Conservation (phyloP, 2,113 vertebrate genomes). For the Donacobius atricapilla region DNA sequence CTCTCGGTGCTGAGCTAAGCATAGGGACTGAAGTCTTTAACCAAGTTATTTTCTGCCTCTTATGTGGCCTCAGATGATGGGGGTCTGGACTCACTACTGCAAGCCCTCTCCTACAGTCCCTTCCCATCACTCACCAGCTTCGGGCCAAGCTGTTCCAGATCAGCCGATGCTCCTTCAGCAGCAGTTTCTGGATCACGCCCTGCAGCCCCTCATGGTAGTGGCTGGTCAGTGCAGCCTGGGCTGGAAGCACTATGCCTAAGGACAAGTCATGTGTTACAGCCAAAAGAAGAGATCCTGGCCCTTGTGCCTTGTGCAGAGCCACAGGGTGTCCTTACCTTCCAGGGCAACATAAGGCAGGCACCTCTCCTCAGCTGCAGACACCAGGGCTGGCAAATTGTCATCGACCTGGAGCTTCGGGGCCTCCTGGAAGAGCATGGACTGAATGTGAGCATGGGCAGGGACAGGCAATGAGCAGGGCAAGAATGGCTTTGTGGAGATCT, state of each 20-base stretch:
- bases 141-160: constrained; percentile 82
- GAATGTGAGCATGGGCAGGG: rapidly evolving
- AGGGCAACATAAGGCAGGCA: constrained; percentile 82
- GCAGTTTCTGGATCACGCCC: constrained; percentile 84
- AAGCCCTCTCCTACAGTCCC: background rate
- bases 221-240: constrained; percentile 74
- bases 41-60: background rate
- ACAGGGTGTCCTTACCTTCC: constrained; percentile 75
- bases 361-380: constrained; percentile 75
- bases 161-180: constrained; percentile 82
- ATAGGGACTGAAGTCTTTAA: background rate
- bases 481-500: background rate
- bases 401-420: constrained; percentile 80
- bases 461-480: background rate
- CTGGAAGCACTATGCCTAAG: constrained; percentile 79
- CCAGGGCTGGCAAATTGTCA: constrained; percentile 66
- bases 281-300: rapidly evolving
- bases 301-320: rapidly evolving
- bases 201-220: constrained; percentile 76
- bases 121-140: constrained; percentile 74
- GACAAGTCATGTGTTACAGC: background rate
- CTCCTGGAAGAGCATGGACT: constrained; percentile 63
- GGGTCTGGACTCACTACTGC: background rate
- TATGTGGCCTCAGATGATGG: background rate
- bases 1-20: background rate